Evolutionary conservation across 2,113 vertebrate species (phyloP).

Genomic region (Pyrgilauda ruficollis): DNA sequence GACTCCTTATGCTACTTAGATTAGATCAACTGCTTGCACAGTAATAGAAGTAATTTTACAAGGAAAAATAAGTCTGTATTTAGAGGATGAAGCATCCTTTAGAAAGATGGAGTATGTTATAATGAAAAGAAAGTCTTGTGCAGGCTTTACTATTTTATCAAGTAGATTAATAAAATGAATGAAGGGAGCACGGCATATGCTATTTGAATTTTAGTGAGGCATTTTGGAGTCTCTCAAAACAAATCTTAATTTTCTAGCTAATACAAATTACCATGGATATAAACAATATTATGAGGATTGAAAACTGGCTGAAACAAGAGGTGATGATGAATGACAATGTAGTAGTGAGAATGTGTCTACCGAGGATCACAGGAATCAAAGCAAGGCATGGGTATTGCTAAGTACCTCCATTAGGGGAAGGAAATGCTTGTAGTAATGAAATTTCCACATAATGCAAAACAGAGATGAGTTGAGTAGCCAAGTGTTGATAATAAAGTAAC

Average conservation of each 20-base stretch:
- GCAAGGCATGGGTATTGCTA: background rate
- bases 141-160: background rate
- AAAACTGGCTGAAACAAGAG: slow-evolving; percentile 5
- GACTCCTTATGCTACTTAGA: slow-evolving; percentile 5
- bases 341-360: background rate
- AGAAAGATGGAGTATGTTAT: background rate
- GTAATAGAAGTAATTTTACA: slow-evolving; percentile 5
- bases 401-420: background rate
- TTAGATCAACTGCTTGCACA: background rate
- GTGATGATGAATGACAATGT: background rate
- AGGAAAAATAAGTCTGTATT: background rate
- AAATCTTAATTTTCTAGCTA: background rate
- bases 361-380: background rate
- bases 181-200: background rate
- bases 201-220: background rate
- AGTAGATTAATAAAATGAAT: background rate
- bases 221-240: background rate
- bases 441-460: background rate
- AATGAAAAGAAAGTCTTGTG: background rate
- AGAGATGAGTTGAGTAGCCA: background rate
- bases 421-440: background rate
- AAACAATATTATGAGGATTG: background rate
- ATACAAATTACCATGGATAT: background rate
- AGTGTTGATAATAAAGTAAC: slow-evolving; percentile 20
- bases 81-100: background rate